Evolutionary conservation across 2,113 vertebrate genomes (phyloP).

Genomic region (Verasper variegatus): DNA sequence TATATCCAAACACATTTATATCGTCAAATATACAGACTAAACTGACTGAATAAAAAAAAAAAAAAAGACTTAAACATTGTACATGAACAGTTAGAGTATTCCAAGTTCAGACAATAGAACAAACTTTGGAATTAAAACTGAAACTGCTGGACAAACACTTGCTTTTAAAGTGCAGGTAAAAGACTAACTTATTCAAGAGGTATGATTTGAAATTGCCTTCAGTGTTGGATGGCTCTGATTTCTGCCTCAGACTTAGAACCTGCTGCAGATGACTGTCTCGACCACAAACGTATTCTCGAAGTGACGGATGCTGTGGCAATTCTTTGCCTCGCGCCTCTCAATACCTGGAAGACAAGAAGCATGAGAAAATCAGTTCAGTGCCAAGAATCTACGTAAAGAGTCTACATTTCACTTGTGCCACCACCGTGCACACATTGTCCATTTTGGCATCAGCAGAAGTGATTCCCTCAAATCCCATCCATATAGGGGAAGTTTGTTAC

Average conservation of each 20-base stretch:
- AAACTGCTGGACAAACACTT: constrained; percentile 54
- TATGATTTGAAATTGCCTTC: constrained; percentile 76
- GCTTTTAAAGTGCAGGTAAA: constrained; percentile 80
- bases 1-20: constrained; percentile 58
- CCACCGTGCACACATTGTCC: neutral
- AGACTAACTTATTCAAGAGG: constrained; percentile 77
- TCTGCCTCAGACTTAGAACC: constrained; percentile 71
- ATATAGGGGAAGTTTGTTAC: constrained; percentile 59
- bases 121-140: constrained; percentile 18
- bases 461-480: constrained; percentile 32
- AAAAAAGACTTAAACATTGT: constrained; percentile 38
- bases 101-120: constrained; percentile 43
- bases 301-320: constrained; percentile 91
- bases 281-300: constrained; percentile 96
- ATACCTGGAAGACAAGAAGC: constrained; percentile 81
- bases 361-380: constrained; percentile 11
- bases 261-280: constrained; percentile 91
- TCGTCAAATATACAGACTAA: constrained; percentile 46
- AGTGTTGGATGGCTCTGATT: constrained; percentile 52
- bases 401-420: neutral
- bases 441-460: constrained; percentile 28
- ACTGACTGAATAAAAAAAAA: constrained; percentile 20
- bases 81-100: constrained; percentile 27
- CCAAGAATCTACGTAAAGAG: constrained; percentile 8
- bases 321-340: constrained; percentile 84